Conservation (phyloP, 1,140 invertebrate genomes). For the Drosophila orena region DNA sequence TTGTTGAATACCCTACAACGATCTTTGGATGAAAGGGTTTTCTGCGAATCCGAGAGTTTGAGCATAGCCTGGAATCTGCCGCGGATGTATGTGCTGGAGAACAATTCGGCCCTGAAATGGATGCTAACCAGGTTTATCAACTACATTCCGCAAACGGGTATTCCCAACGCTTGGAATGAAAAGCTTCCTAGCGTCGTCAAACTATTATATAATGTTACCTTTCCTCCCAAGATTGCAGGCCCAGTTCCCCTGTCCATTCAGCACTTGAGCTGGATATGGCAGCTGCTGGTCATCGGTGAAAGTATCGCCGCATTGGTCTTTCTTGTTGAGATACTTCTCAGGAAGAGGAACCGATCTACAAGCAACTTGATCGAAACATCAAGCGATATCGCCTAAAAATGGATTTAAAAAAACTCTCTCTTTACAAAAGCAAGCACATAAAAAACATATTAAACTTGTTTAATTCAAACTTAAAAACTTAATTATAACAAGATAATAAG, state of each 20-base stretch:
- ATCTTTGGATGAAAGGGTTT: background rate
- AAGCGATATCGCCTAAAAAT: no score
- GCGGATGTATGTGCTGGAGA: slow-evolving; percentile 1
- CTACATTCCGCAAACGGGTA: background rate
- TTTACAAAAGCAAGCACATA: no score
- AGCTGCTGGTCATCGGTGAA: background rate
- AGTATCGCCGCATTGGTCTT: background rate
- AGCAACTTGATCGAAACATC: no score
- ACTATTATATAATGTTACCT: background rate
- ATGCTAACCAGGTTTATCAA: slow-evolving; percentile 1
- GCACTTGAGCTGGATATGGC: slow-evolving; percentile 18
- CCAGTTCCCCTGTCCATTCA: slow-evolving; percentile 2
- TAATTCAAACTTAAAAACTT: no score
- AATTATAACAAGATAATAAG: no score
- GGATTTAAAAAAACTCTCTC: no score
- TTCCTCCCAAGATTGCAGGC: background rate
- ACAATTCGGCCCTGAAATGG: slow-evolving; percentile 18
- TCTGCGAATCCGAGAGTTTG: slow-evolving; percentile 10
- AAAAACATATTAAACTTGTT: no score
- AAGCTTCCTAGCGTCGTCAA: accelerated
- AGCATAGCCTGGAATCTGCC: background rate
- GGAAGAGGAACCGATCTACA: no score
- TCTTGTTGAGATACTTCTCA: background rate
- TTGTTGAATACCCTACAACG: background rate
- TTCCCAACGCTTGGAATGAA: background rate